These are phyloP conservation scores for Peromyscus aztecus DNA, from an alignment of 2,797 vertebrate species.

Conservation along the genomic window DNA sequence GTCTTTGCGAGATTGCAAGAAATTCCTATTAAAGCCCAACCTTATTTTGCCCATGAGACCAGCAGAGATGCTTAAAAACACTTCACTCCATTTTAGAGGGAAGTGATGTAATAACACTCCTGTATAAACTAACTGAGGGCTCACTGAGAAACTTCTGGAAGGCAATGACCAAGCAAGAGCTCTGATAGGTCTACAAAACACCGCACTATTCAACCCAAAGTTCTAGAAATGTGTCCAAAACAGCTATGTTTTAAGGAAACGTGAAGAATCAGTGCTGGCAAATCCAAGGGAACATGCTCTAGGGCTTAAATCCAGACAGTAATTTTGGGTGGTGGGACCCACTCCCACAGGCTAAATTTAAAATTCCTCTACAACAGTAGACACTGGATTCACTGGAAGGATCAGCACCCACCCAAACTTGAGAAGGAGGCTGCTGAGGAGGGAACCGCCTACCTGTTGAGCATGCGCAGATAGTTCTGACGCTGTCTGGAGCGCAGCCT, in stretches of 20 bases:
- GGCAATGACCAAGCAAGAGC: not conserved
- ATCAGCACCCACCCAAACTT: not conserved
- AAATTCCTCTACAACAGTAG: no score
- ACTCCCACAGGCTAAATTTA: not conserved
- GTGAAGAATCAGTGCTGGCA: rapidly evolving
- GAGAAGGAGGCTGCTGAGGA: not conserved
- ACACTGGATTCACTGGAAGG: not conserved
- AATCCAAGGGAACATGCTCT: not conserved
- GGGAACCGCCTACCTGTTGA: conserved; percentile 81
- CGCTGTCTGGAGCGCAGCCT: conserved; percentile 88
- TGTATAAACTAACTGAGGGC: rapidly evolving
- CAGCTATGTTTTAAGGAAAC: not conserved
- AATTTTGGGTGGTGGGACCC: not conserved
- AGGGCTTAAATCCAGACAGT: not conserved
- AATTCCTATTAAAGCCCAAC: not conserved
- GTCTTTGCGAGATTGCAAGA: not conserved
- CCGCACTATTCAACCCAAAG: not conserved
- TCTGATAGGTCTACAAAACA: rapidly evolving
- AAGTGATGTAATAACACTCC: rapidly evolving
- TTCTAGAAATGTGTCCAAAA: not conserved
- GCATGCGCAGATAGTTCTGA: conserved; percentile 87
- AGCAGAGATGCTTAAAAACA: not conserved
- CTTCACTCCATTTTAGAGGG: not conserved
- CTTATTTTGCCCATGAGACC: not conserved
- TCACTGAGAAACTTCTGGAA: rapidly evolving